phyloP scores from a whole-genome alignment of 2,888 invertebrate species.

The Idaea dimidiata region DNA sequence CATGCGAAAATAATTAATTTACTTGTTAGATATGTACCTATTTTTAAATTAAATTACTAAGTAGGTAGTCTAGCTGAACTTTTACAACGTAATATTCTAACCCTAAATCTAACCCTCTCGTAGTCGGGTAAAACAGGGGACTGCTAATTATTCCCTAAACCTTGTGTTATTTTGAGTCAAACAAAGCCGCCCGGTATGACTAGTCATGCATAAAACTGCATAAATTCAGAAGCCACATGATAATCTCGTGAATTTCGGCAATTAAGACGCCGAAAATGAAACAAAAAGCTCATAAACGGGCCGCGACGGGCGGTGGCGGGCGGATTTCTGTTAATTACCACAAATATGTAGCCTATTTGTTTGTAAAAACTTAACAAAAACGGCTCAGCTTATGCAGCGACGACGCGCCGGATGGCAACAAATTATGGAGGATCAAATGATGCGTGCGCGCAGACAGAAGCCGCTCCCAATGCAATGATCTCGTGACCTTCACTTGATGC shows the following conservation, averaged over 20 bases:
- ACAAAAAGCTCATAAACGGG: conserved; percentile 45
- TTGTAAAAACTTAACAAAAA: conserved; percentile 35
- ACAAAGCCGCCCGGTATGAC: background rate
- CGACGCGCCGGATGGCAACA: conserved; percentile 47
- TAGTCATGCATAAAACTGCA: conserved; percentile 6
- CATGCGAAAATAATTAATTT: no score
- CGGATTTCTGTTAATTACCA: conserved; percentile 71
- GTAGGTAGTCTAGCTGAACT: no score
- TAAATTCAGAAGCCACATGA: conserved; percentile 8
- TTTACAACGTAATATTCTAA: no score
- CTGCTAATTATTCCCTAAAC: background rate
- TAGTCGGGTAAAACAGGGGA: background rate
- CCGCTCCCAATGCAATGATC: conserved; percentile 41
- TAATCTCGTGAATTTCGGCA: conserved; percentile 17
- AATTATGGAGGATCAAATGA: conserved; percentile 58
- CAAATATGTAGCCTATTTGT: conserved; percentile 60
- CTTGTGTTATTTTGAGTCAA: background rate
- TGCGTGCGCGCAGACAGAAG: conserved; percentile 45
- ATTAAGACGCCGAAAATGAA: conserved; percentile 28
- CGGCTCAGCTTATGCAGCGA: conserved; percentile 26
- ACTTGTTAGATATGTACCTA: no score
- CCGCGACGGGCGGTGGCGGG: conserved; percentile 39
- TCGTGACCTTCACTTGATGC: conserved; percentile 5
- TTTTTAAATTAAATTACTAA: no score
- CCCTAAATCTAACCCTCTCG: no score